A percentile compares a stretch with the other conserved stretches of the same genome.
Evolutionary conservation across 2,113 vertebrate genomes (phyloP).

Genomic region (Nymphicus hollandicus): DNA sequence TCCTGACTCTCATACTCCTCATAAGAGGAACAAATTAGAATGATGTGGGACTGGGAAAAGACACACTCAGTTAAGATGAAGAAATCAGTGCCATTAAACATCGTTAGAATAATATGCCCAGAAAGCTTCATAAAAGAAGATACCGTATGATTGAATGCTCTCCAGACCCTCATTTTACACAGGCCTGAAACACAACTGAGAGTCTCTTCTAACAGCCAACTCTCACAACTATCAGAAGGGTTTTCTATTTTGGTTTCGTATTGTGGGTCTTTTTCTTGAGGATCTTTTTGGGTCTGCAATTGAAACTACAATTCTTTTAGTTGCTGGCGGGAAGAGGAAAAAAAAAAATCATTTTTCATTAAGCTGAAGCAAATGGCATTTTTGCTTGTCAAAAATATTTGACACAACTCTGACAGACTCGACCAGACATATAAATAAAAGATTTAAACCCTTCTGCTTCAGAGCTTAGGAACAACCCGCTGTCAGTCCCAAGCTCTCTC

Average conservation of each 20-base stretch:
- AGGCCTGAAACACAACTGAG: background rate
- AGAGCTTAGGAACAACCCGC: background rate
- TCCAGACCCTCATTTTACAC: conserved; percentile 44
- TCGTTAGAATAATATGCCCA: conserved; percentile 42
- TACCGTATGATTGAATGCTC: conserved; percentile 2
- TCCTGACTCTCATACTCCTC: background rate
- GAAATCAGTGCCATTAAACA: conserved; percentile 41
- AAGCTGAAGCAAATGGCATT: conserved; percentile 45
- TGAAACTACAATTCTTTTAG: conserved; percentile 24
- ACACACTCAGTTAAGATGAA: conserved; percentile 31
- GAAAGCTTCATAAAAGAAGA: conserved; percentile 53
- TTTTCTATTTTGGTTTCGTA: background rate
- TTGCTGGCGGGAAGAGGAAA: background rate
- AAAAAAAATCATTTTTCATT: conserved; percentile 31
- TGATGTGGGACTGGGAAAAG: background rate
- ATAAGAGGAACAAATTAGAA: background rate
- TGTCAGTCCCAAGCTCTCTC: background rate
- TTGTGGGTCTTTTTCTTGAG: background rate
- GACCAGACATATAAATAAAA: conserved; percentile 36
- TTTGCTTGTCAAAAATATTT: conserved; percentile 54
- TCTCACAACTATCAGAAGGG: background rate
- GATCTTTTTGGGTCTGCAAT: background rate
- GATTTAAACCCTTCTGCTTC: conserved; percentile 18
- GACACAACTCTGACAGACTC: conserved; percentile 38
- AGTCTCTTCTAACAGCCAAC: background rate